Evolutionary conservation across 2,888 invertebrate species (phyloP).

Genomic region (Aleiodes leptofemur): DNA sequence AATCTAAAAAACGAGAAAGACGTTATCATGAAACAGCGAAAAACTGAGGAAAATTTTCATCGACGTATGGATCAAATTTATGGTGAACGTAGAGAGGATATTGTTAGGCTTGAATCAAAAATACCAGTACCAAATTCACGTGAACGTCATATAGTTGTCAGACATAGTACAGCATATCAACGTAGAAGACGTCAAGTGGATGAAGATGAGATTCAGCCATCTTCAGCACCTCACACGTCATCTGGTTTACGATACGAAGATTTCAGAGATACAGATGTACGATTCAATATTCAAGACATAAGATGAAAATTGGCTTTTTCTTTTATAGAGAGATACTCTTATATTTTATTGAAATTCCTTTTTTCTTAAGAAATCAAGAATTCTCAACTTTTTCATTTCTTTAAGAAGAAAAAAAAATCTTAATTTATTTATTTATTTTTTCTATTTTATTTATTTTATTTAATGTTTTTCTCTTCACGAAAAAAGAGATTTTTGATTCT

Average conservation of each 20-base stretch:
- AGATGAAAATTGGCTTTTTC: background rate
- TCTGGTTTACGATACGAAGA: constrained; percentile 19
- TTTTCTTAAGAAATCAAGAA: background rate
- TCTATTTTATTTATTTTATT: too few species aligned
- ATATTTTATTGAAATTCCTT: background rate
- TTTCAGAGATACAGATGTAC: constrained; percentile 5
- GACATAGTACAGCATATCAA: constrained; percentile 47
- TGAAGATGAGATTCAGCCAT: constrained; percentile 34
- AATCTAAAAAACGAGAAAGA: constrained; percentile 53
- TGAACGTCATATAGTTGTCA: constrained; percentile 50
- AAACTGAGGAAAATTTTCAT: constrained; percentile 58
- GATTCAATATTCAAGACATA: background rate
- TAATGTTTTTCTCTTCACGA: too few species aligned
- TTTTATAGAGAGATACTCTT: background rate
- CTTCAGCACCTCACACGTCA: constrained; percentile 43
- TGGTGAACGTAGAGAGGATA: constrained; percentile 51
- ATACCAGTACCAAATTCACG: constrained; percentile 57
- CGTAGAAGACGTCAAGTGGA: constrained; percentile 36
- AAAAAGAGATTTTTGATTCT: too few species aligned
- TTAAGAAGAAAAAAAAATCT: too few species aligned
- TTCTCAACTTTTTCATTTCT: too few species aligned
- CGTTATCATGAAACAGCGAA: constrained; percentile 56
- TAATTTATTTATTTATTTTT: too few species aligned
- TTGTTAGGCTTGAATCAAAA: constrained; percentile 55
- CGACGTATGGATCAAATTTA: constrained; percentile 57